Evolutionary conservation across 2,113 vertebrate species (phyloP), one percentile per base, ranked within the genome.

Genomic region (Grammomys dolichurus): DNA sequence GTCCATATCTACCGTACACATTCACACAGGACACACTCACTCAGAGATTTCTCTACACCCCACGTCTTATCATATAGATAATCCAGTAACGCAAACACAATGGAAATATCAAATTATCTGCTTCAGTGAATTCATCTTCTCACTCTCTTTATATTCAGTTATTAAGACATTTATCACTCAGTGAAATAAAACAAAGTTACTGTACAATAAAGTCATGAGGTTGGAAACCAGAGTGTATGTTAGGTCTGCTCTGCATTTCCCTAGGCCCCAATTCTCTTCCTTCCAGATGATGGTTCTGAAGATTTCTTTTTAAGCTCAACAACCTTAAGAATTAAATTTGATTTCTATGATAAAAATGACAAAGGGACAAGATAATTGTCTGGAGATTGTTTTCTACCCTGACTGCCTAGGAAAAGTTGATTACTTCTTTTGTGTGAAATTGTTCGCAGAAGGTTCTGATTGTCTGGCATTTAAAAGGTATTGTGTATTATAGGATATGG

Each of bases 121-220:
- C 58, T 94, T 91, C 87, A 65, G 24, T 75, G 26, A 73, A 87
- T 93, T 87, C 43, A 56, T 72, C 70, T 87, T 90, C 40, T 94
- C 63, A 46, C 5, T 96, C 51, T 4, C 65, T 82, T 94, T 76
- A 90, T 93, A 96, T 92, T 92, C 69, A 94, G 2, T 91, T 91
- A 95, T 93, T 97, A 90, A 96, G 86, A 85, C 5, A 58, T 43
- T 90, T 91, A 84, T 84, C 86, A 88, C 77, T 24, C 26, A 85
- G 0, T 28, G 17, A 12, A 90, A 70, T 94, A 51, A 92, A 92
- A 95, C 73, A 75, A 77, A 75, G 13, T 69, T 91, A 60, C 24
- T 88, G n/a, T 92, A 72, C 87, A 95, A 60, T 93, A 63, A 97
- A 75, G 24, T 56, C 17, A 77, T 82, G 2, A 17, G 14, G 1